Evolutionary conservation across 2,888 invertebrate genomes (phyloP).

Genomic region (Apeira syringaria): DNA sequence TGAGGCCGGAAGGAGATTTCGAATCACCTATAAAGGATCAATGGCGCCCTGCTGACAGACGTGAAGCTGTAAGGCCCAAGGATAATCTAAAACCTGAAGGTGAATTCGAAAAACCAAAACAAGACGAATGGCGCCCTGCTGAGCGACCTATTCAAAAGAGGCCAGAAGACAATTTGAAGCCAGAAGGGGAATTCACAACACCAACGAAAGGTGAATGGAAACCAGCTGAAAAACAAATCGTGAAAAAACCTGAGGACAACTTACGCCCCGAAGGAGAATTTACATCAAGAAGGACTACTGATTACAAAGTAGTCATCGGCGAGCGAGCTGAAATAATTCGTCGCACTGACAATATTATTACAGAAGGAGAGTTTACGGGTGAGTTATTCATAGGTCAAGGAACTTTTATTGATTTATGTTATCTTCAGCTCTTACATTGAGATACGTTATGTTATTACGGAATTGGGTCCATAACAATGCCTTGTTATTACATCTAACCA

Average conservation of each 20-base stretch:
- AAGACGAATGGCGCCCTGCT: conserved; percentile 56
- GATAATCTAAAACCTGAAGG: conserved; percentile 72
- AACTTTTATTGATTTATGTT: no score
- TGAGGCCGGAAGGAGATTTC: conserved; percentile 83
- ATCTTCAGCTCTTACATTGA: no score
- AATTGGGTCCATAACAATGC: no score
- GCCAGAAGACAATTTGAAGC: conserved; percentile 51
- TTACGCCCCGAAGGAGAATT: conserved; percentile 76
- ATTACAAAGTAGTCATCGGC: conserved; percentile 83
- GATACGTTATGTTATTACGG: no score
- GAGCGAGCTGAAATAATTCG: conserved; percentile 86
- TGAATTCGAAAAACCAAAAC: conserved; percentile 31
- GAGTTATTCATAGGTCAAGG: no score
- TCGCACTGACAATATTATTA: conserved; percentile 86
- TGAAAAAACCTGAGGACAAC: conserved; percentile 38
- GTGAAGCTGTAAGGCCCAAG: conserved; percentile 60
- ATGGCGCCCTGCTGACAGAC: conserved; percentile 56
- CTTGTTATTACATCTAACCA: no score
- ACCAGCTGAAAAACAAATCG: conserved; percentile 67
- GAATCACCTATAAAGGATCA: conserved; percentile 67
- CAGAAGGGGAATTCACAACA: conserved; percentile 55
- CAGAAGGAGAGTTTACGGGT: conserved; percentile 87
- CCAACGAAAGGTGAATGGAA: conserved; percentile 67
- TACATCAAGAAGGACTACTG: conserved; percentile 80
- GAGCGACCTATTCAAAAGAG: conserved; percentile 76